Conservation (phyloP, 2,113 vertebrate species). For the Madoqua kirkii region DNA sequence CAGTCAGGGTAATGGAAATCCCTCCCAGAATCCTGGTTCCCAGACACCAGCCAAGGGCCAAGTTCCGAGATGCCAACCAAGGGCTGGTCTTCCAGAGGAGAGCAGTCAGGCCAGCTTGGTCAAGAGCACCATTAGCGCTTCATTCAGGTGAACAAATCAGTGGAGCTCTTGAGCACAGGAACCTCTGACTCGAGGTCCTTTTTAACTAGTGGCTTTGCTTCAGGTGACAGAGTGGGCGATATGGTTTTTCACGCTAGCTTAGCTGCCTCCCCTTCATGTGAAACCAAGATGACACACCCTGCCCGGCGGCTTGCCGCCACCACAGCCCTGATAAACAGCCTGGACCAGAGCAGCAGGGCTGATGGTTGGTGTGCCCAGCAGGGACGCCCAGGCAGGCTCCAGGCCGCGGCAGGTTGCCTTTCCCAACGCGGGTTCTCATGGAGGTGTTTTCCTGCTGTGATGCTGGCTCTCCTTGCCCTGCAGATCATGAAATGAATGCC, state of each 20-base stretch:
- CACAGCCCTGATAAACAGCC: not conserved
- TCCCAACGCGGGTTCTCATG: not conserved
- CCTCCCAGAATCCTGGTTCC: not conserved
- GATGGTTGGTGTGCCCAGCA: not conserved
- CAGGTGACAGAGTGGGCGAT: not conserved
- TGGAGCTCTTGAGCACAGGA: not conserved
- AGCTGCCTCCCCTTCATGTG: not conserved
- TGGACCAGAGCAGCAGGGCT: not conserved
- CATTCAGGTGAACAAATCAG: not conserved
- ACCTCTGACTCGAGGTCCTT: not conserved
- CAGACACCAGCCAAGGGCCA: not conserved
- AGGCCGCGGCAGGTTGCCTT: not conserved
- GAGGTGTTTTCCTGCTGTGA: not conserved
- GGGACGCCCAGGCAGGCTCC: not conserved
- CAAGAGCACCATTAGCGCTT: not conserved
- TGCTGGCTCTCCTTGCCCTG: not conserved
- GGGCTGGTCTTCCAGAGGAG: not conserved
- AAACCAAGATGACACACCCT: not conserved
- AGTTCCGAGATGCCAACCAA: not conserved
- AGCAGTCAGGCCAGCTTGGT: not conserved
- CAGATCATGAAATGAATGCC: not conserved
- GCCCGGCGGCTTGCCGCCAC: not conserved
- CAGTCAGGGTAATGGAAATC: not conserved
- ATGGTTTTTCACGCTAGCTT: not conserved
- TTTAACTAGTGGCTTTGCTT: not conserved